These are phyloP conservation scores for Leptopilina drosophilae DNA, from an alignment of 2,888 invertebrate genomes.

Conservation along the genomic window DNA sequence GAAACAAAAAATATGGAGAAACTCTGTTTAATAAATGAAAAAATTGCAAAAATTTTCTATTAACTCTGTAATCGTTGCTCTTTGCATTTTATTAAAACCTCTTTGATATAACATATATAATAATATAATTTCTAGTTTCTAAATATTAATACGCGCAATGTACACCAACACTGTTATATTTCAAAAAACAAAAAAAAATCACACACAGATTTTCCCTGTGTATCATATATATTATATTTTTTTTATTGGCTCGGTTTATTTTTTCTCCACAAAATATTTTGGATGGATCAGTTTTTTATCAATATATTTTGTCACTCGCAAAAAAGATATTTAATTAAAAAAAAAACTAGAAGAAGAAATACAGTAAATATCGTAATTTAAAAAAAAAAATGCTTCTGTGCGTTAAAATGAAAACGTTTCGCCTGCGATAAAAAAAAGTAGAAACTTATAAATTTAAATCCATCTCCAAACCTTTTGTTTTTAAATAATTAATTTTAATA, in stretches of 20 bases:
- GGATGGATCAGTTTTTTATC: background rate
- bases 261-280: constrained; percentile 11
- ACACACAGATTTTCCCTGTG: constrained; percentile 21
- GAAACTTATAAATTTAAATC: too few relatives aligned
- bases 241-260: constrained; percentile 19
- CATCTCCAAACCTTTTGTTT: background rate
- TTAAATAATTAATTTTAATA: too few relatives aligned
- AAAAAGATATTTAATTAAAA: background rate
- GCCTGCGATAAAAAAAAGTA: background rate
- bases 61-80: constrained; percentile 23
- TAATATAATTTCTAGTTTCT: constrained; percentile 37
- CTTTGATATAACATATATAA: constrained; percentile 25
- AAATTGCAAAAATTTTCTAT: background rate
- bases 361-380: too few relatives aligned
- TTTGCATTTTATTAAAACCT: constrained; percentile 36
- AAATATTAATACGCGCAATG: constrained; percentile 20
- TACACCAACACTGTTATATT: constrained; percentile 16
- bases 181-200: constrained; percentile 1
- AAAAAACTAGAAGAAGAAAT: background rate
- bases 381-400: background rate
- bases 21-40: too few relatives aligned
- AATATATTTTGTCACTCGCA: background rate
- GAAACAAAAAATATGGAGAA: too few relatives aligned
- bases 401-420: constrained; percentile 1
- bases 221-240: background rate